Conservation (phyloP, 2,888 invertebrate genomes). For the Odiellus spinosus region DNA sequence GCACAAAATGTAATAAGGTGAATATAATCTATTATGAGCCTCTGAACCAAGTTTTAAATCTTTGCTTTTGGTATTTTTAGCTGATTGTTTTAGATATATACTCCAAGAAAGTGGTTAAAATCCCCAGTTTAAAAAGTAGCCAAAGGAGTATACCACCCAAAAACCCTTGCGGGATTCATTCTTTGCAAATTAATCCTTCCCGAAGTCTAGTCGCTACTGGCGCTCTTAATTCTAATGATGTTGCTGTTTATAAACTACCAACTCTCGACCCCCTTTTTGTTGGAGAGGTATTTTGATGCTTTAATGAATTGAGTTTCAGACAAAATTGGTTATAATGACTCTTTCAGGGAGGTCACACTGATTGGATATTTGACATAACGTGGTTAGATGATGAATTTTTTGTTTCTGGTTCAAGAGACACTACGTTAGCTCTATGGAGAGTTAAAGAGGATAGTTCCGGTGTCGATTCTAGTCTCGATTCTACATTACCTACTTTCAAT, state of each 20-base stretch:
- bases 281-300: conserved; percentile 53
- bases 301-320: too few relatives aligned
- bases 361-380: conserved; percentile 82
- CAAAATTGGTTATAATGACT: neutral
- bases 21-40: too few relatives aligned
- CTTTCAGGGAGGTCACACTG: conserved; percentile 55
- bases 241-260: conserved; percentile 78
- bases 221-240: conserved; percentile 76
- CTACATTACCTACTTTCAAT: conserved; percentile 19
- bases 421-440: conserved; percentile 75
- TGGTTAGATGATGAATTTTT: conserved; percentile 93
- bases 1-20: conserved; percentile 93
- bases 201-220: conserved; percentile 72
- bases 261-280: conserved; percentile 86
- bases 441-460: conserved; percentile 37
- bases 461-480: neutral
- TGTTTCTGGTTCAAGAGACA: conserved; percentile 78
- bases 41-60: too few relatives aligned
- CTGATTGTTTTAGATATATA: conserved; percentile 82
- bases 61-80: conserved; percentile 32
- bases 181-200: conserved; percentile 85
- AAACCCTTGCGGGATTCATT: conserved; percentile 77
- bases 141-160: conserved; percentile 24
- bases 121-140: conserved; percentile 60
- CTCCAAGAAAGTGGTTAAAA: conserved; percentile 67